Conservation (phyloP, 2,113 vertebrate species). For the Pleuronectes platessa region DNA sequence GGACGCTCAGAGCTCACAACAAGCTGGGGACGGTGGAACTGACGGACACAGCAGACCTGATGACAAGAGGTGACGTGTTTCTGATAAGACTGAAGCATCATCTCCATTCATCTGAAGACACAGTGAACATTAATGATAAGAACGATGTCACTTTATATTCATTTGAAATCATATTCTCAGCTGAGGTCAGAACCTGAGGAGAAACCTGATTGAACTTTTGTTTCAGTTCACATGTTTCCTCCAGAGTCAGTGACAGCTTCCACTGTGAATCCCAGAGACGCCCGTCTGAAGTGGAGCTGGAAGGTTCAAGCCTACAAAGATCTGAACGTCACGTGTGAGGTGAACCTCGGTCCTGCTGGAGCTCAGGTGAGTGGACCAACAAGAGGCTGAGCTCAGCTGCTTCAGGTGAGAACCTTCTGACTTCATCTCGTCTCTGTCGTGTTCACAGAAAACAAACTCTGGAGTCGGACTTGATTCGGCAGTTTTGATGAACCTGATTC, state of each 20-base stretch:
- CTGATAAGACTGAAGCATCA: too few relatives aligned
- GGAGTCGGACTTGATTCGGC: constrained; percentile 39
- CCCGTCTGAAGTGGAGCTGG: constrained; percentile 68
- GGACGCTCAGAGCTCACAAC: constrained; percentile 72
- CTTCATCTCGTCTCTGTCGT: neutral
- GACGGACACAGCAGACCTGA: constrained; percentile 43
- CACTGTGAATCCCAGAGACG: constrained; percentile 45
- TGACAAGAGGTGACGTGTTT: constrained; percentile 52
- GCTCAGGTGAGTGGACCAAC: constrained; percentile 39
- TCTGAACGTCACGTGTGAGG: constrained; percentile 64
- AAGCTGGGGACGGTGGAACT: constrained; percentile 35
- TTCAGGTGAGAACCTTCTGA: neutral
- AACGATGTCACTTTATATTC: too few relatives aligned
- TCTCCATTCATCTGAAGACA: neutral
- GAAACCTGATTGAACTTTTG: neutral
- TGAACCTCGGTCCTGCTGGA: neutral
- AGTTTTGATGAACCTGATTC: constrained; percentile 46
- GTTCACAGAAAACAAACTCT: constrained; percentile 10
- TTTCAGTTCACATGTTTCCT: constrained; percentile 68
- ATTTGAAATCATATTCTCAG: too few relatives aligned
- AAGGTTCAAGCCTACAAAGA: neutral
- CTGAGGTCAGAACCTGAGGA: too few relatives aligned
- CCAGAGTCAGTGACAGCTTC: neutral
- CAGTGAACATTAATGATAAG: too few relatives aligned
- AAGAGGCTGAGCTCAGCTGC: neutral